phyloP scores from a whole-genome alignment of 2,888 invertebrate genomes.

The Sesia apiformis region DNA sequence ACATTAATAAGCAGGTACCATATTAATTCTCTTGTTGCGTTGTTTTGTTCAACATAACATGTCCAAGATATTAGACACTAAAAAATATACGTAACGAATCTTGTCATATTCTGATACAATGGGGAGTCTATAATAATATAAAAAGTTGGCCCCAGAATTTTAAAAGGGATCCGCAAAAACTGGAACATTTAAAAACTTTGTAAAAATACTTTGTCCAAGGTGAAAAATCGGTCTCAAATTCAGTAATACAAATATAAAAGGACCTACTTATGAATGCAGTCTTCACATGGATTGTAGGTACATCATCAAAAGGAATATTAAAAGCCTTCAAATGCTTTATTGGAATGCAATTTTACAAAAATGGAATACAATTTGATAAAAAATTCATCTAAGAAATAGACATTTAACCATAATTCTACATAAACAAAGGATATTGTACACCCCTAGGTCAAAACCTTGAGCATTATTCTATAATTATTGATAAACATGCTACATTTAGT shows the following conservation, averaged over 20 bases:
- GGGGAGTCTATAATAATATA: slow-evolving; percentile 23
- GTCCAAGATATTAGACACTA: no score
- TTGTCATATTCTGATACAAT: background rate
- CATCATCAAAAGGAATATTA: slow-evolving; percentile 48
- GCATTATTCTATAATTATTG: slow-evolving; percentile 63
- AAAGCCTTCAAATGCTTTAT: slow-evolving; percentile 27
- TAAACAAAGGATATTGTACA: slow-evolving; percentile 43
- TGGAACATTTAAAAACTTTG: slow-evolving; percentile 50
- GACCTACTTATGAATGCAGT: slow-evolving; percentile 58
- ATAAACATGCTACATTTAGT: slow-evolving; percentile 60
- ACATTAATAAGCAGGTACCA: slow-evolving; percentile 61
- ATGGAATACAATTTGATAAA: slow-evolving; percentile 49
- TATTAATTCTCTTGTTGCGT: slow-evolving; percentile 42
- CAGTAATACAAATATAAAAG: slow-evolving; percentile 31
- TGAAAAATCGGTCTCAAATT: slow-evolving; percentile 45
- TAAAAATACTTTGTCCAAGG: slow-evolving; percentile 35
- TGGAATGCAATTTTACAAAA: slow-evolving; percentile 35
- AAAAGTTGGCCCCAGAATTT: slow-evolving; percentile 65
- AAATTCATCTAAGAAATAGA: slow-evolving; percentile 32
- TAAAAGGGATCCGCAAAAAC: slow-evolving; percentile 36
- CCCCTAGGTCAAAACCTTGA: slow-evolving; percentile 61
- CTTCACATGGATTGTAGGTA: slow-evolving; percentile 48
- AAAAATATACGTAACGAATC: background rate
- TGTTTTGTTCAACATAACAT: background rate
- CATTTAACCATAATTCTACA: slow-evolving; percentile 34